phyloP scores from a whole-genome alignment of 2,888 invertebrate species.

The Andrena trimmerana region DNA sequence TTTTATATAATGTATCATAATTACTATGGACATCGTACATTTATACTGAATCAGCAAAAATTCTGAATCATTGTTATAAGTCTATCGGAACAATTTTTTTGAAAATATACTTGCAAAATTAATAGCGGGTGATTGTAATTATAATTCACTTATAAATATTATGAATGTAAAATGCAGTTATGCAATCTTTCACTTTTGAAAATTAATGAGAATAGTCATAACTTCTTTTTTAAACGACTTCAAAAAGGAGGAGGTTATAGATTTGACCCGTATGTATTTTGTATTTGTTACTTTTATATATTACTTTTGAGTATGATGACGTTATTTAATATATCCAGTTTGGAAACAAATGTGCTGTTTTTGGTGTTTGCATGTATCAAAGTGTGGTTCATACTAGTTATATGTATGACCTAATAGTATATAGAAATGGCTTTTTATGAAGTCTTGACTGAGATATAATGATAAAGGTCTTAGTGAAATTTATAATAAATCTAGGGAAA shows the following conservation, averaged over 20 bases:
- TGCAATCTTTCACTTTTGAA: slow-evolving; percentile 8
- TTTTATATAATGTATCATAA: background rate
- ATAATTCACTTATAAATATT: background rate
- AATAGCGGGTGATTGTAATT: background rate
- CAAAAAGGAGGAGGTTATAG: too few relatives aligned
- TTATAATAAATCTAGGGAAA: background rate
- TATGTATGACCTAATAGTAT: background rate
- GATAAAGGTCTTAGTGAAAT: slow-evolving; percentile 67
- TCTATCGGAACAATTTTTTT: background rate
- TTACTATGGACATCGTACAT: background rate
- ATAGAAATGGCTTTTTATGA: slow-evolving; percentile 20
- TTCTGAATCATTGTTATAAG: background rate
- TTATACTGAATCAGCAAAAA: background rate
- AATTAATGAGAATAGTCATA: background rate
- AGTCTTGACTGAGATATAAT: slow-evolving; percentile 67
- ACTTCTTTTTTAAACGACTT: background rate
- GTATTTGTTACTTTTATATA: background rate
- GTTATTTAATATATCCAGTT: background rate
- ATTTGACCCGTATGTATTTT: too few relatives aligned
- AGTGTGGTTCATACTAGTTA: slow-evolving; percentile 1
- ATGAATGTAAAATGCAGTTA: slow-evolving; percentile 1
- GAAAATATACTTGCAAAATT: background rate
- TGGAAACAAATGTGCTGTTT: background rate
- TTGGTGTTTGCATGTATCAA: background rate
- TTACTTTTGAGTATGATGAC: slow-evolving; percentile 10